These are phyloP conservation scores for Nomada fabriciana DNA, from an alignment of 2,888 invertebrate species.

Conservation along the genomic window DNA sequence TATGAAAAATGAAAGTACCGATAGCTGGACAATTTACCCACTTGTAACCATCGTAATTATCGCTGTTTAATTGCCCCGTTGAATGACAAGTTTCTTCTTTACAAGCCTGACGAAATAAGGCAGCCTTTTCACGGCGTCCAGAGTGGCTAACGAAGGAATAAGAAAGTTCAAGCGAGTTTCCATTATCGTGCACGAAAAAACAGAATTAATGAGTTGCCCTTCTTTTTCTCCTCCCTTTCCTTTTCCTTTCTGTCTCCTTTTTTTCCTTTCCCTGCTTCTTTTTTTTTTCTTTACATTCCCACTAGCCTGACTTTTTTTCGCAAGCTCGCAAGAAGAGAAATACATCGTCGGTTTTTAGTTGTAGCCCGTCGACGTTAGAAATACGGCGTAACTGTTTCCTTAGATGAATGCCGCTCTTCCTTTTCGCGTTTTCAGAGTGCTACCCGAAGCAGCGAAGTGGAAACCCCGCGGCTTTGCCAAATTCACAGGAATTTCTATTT, in stretches of 20 bases:
- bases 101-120: constrained; percentile 1
- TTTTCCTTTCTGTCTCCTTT: no score
- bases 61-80: constrained; percentile 57
- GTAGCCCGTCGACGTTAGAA: constrained; percentile 26
- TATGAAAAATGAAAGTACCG: constrained; percentile 48
- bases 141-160: constrained; percentile 56
- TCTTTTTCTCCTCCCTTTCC: background rate
- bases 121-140: constrained; percentile 46
- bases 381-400: constrained; percentile 16
- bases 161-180: constrained; percentile 64
- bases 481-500: constrained; percentile 11
- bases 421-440: background rate
- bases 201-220: constrained; percentile 64
- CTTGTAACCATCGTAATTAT: constrained; percentile 61
- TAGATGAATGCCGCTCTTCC: background rate
- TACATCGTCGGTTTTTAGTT: constrained; percentile 37
- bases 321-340: constrained; percentile 11
- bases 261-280: no score
- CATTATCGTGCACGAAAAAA: constrained; percentile 65
- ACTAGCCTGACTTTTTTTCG: constrained; percentile 19
- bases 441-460: background rate
- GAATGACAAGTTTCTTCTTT: constrained; percentile 47
- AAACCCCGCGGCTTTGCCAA: background rate
- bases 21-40: constrained; percentile 54
- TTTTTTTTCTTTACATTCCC: background rate